Conservation (phyloP, 2,888 invertebrate genomes). For the Ochropacha duplaris region DNA sequence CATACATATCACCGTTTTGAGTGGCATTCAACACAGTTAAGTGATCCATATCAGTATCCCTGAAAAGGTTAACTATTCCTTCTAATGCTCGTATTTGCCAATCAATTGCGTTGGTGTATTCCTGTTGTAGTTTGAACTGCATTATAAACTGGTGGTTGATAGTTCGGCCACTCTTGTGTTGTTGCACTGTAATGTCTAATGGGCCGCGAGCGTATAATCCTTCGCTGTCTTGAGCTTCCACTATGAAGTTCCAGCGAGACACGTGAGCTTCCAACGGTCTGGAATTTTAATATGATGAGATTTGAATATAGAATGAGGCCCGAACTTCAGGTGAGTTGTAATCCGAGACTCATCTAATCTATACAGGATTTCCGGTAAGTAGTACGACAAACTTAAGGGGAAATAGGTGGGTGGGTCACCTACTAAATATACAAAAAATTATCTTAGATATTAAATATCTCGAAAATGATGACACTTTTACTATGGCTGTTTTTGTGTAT, state of each 20-base stretch:
- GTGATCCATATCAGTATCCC: slow-evolving; percentile 84
- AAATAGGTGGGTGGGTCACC: too few relatives aligned
- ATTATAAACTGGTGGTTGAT: slow-evolving; percentile 92
- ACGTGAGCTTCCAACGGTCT: slow-evolving; percentile 92
- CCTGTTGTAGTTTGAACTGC: slow-evolving; percentile 76
- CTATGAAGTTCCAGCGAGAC: slow-evolving; percentile 90
- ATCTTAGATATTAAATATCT: too few relatives aligned
- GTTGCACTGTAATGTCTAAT: slow-evolving; percentile 91
- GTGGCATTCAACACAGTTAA: slow-evolving; percentile 88
- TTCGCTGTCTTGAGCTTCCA: slow-evolving; percentile 91
- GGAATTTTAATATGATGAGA: slow-evolving; percentile 17
- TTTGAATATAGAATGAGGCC: too few relatives aligned
- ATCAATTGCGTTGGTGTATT: slow-evolving; percentile 86
- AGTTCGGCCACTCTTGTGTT: slow-evolving; percentile 89
- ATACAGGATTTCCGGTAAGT: too few relatives aligned
- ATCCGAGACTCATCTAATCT: too few relatives aligned
- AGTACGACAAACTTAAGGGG: too few relatives aligned
- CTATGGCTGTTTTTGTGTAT: too few relatives aligned
- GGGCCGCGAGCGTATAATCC: slow-evolving; percentile 88
- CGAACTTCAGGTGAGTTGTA: too few relatives aligned
- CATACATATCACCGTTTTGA: slow-evolving; percentile 82
- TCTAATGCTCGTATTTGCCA: slow-evolving; percentile 90
- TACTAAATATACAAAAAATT: too few relatives aligned
- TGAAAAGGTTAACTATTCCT: slow-evolving; percentile 80
- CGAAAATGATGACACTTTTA: too few relatives aligned